Base-by-base conservation (phyloP, 2,113 vertebrate genomes). In the Chrysemys picta region DNA sequence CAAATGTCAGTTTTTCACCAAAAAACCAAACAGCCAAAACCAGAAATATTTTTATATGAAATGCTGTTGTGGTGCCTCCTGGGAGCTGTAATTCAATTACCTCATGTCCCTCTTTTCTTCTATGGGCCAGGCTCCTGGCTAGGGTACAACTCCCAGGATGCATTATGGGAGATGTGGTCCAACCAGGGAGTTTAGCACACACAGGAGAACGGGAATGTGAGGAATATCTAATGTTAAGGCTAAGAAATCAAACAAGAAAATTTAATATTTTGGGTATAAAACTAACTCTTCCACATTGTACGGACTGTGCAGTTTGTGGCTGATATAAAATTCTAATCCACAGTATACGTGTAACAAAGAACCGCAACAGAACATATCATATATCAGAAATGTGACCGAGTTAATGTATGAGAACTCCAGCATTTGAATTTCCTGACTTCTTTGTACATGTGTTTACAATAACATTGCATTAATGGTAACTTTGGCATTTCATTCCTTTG, bases 381-480 rank as follows among this genome's bases (percentile, higher is more conserved):
- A 8, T 72, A 65, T 17, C 62, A 65, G 62, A 31, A 75, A 75
- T 14, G 42, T 45, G 21, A 38, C 25, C 29, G 49, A 25, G 25
- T 42, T 42, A 27, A 45, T 42, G 65, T 56, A 24, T 45, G 38
- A 45, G 24, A 24, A 47, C 75, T 45, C 69, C 52, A 29, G 2
- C 8, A 29, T 22, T 54, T 42, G 8, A 45, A 29, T 76, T 76
- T 53, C 38, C 29, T 7, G 29, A 47, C 12, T 47, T 47, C 42
- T 29, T 17, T 25, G 84, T 49, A 45, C 13, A 9, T 31, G 13
- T 47, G 17, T 11, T n/a, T 49, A 17, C 7, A 9, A 65, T 13
- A 19, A 21, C 0, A 0, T 22, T 81, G 76, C 22, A 7, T 53
- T 80, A 31, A 10, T n/a, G 5, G n/a, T 0, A 1, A 79, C 72